Base-by-base conservation (phyloP, 2,888 invertebrate species). In the Nomada fucata region DNA sequence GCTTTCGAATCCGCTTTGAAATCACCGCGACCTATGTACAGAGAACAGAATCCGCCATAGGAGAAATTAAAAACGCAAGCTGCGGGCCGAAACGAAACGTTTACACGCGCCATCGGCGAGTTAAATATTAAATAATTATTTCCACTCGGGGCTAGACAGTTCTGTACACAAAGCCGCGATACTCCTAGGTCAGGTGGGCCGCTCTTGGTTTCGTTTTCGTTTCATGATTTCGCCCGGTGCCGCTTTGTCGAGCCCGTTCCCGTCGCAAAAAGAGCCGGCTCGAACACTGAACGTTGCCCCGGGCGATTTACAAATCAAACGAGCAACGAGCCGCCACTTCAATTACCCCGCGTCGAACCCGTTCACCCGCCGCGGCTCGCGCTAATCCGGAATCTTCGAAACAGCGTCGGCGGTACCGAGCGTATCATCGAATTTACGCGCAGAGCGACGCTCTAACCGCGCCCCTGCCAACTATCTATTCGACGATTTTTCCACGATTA, bases 71-170 rank as follows among this genome's bases (percentile, higher is more conserved):
- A 68, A 78, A 61, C 61, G 26, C 74, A 55, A 60, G 7, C 18
- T 20, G 2, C 26, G n/a, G 29, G 7, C 47, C 20, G 29, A 26
- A 44, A 29, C 7, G 20, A 13, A 18, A 44, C 29, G 29, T 23
- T 42, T n/a, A 18, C 15, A 23, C 13, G 29, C 18, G 52, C 18
- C 18, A 2, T 15, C 18, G 5, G 53, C 15, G 26, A 5, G 44
- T 63, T 71, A 63, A 71, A 71, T 64, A 63, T 73, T 47, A 77
- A 65, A 76, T 76, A 71, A 76, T 64, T 76, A 76, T 71, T 64
- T 71, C 23, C 50, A 13, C 63, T 44, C 52, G 55, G 29, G 50
- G 29, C 63, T n/a, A 18, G 29, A 53, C 29, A 26, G 15, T 60
- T 4, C 29, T n/a, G 42, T 23, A 59, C 50, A 18, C 47, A 42